These are phyloP conservation scores for Gorsachius magnificus DNA, from an alignment of 2,797 vertebrate species.

Conservation along the genomic window DNA sequence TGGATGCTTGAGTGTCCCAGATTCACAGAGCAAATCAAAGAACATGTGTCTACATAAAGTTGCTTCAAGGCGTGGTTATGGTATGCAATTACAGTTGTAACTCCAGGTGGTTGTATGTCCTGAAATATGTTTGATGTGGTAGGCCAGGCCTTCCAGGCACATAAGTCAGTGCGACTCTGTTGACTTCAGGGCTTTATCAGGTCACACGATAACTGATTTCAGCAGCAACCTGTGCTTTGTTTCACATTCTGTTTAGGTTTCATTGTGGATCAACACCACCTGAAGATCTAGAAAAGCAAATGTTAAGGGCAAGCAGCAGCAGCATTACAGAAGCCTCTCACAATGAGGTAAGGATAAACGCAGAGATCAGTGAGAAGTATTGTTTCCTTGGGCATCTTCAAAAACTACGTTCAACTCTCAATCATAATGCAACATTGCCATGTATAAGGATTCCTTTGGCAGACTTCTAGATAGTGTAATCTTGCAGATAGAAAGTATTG, in stretches of 20 bases:
- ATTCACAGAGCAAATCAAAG: background rate
- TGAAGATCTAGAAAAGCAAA: background rate
- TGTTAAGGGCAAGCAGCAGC: background rate
- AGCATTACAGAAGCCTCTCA: background rate
- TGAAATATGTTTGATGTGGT: background rate
- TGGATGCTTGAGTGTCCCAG: background rate
- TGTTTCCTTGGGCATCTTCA: background rate
- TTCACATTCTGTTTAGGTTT: background rate
- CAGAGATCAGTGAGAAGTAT: background rate
- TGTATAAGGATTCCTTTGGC: background rate
- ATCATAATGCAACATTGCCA: background rate
- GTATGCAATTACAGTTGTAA: background rate
- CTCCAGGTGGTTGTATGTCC: background rate
- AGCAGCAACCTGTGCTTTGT: background rate
- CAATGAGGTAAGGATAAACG: background rate
- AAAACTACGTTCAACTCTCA: background rate
- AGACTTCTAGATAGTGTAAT: background rate
- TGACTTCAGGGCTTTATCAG: background rate
- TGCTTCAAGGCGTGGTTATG: background rate
- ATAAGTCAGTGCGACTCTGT: background rate
- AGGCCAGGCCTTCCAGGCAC: background rate
- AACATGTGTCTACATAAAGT: background rate
- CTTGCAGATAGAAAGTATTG: background rate
- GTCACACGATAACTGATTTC: background rate
- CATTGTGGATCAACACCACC: background rate